These are phyloP conservation scores for Graphium colonna DNA, from an alignment of 2,888 invertebrate species.

Conservation along the genomic window DNA sequence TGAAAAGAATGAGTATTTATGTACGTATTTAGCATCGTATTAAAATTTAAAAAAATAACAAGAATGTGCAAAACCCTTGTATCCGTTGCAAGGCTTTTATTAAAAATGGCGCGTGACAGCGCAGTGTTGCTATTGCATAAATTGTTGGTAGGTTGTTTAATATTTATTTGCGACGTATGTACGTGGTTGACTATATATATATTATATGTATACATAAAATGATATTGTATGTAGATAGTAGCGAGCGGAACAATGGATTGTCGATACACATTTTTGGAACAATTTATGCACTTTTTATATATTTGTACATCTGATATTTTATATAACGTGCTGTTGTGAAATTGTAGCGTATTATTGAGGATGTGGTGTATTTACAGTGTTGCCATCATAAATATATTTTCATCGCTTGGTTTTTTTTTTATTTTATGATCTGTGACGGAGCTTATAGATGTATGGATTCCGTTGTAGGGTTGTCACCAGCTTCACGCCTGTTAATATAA, in stretches of 20 bases:
- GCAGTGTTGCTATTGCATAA: constrained; percentile 33
- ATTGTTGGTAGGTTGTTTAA: constrained; percentile 24
- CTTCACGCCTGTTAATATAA: neutral
- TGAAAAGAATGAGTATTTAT: neutral
- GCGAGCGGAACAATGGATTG: constrained; percentile 48
- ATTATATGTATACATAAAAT: constrained; percentile 4
- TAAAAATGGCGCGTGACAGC: constrained; percentile 11
- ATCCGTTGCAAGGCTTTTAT: constrained; percentile 15
- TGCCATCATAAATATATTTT: constrained; percentile 9
- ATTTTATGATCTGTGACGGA: neutral
- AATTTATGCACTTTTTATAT: constrained; percentile 77
- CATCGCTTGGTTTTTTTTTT: neutral
- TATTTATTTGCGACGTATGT: constrained; percentile 39
- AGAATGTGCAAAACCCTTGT: constrained; percentile 2
- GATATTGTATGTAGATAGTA: constrained; percentile 36
- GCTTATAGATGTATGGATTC: constrained; percentile 9
- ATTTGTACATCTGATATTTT: constrained; percentile 68
- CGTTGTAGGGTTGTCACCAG: neutral
- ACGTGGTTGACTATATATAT: constrained; percentile 31
- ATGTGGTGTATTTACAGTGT: constrained; percentile 13
- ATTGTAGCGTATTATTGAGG: constrained; percentile 37
- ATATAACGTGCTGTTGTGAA: constrained; percentile 62
- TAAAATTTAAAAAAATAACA: no score
- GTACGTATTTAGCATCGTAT: neutral
- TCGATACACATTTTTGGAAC: constrained; percentile 73